phyloP scores from a whole-genome alignment of 2,113 vertebrate species.

The Amblyornis subalaris region DNA sequence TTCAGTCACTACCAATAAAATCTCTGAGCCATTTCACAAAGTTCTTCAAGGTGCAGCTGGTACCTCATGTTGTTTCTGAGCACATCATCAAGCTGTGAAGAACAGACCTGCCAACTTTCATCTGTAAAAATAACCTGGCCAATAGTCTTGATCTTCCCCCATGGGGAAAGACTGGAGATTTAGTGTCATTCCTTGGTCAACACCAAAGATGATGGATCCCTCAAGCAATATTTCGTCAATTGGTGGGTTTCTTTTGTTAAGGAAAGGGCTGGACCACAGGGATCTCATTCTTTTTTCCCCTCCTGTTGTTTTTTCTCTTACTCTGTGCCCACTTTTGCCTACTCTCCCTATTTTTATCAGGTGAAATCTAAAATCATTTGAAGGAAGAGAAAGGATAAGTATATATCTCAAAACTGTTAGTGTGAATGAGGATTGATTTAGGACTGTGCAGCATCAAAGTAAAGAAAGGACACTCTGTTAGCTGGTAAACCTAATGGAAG shows the following conservation, averaged over 20 bases:
- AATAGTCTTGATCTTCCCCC: background rate
- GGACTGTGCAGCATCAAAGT: background rate
- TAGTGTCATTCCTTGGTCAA: background rate
- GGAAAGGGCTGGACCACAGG: background rate
- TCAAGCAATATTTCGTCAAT: background rate
- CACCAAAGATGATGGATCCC: background rate
- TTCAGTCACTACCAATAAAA: background rate
- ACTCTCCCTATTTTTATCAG: background rate
- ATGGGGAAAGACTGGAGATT: background rate
- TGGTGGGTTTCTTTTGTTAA: background rate
- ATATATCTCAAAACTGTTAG: background rate
- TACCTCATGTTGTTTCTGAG: background rate
- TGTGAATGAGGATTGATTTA: background rate
- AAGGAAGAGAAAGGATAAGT: background rate
- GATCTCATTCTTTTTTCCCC: background rate
- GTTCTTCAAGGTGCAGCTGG: background rate
- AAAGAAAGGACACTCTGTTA: background rate
- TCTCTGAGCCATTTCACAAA: background rate
- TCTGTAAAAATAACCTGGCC: background rate
- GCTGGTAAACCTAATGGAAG: background rate
- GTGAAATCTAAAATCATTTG: background rate
- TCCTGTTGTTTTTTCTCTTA: background rate
- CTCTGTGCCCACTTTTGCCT: background rate
- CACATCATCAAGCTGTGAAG: background rate
- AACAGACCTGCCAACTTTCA: background rate